These are phyloP conservation scores for Zosterops hypoxanthus DNA, from an alignment of 2,113 vertebrate genomes.

Conservation along the genomic window DNA sequence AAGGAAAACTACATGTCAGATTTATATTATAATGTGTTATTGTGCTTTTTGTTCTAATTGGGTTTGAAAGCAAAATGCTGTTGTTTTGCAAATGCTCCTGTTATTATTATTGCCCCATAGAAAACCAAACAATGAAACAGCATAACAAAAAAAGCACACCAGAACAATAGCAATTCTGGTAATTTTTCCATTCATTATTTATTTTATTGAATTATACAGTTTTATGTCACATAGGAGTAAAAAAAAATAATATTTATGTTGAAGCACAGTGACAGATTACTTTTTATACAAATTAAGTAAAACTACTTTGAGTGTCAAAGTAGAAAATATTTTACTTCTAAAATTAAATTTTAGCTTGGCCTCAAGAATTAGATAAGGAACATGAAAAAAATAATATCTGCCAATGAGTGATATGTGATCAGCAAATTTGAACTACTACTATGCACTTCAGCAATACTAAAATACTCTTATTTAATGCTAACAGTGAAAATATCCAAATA, in stretches of 20 bases:
- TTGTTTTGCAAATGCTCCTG: constrained; percentile 31
- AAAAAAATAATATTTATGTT: neutral
- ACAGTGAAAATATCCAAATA: neutral
- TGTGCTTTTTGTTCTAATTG: constrained; percentile 66
- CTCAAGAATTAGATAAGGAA: neutral
- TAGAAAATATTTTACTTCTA: neutral
- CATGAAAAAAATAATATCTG: neutral
- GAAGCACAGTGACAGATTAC: neutral
- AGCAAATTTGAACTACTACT: neutral
- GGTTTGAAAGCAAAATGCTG: constrained; percentile 58
- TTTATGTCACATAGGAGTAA: neutral
- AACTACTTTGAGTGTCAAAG: neutral
- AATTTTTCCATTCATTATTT: neutral
- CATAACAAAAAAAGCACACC: neutral
- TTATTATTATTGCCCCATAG: constrained; percentile 32
- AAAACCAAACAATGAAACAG: constrained; percentile 7
- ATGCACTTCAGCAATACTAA: neutral
- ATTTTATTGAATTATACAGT: neutral
- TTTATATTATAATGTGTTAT: constrained; percentile 67
- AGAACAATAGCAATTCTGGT: constrained; percentile 1
- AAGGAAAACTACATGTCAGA: constrained; percentile 74
- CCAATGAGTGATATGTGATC: neutral
- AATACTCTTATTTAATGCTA: neutral
- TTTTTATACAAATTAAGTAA: neutral
- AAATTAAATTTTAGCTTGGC: neutral